Evolutionary conservation across 1,140 invertebrate genomes (phyloP).

Genomic region (Brachionus rotundiformis): DNA sequence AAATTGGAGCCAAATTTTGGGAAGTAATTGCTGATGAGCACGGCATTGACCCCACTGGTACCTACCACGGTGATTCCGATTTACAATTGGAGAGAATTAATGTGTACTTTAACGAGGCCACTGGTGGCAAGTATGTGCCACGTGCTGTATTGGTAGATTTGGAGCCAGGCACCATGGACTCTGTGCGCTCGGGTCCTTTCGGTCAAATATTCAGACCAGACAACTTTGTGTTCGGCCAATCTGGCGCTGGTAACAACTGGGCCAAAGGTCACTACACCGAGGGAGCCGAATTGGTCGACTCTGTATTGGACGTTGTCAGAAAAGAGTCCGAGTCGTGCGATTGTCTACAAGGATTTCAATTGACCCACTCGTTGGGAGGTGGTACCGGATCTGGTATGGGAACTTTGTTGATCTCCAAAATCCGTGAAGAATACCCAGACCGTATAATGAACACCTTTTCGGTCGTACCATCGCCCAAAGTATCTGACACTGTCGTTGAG

Average conservation of each 20-base stretch:
- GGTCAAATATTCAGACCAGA: too few relatives aligned
- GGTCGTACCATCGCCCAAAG: slow-evolving; percentile 68
- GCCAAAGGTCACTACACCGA: slow-evolving; percentile 90
- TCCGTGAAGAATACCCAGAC: slow-evolving; percentile 66
- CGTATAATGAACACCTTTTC: slow-evolving; percentile 78
- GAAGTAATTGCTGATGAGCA: slow-evolving; percentile 88
- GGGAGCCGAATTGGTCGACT: slow-evolving; percentile 66
- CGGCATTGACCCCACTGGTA: slow-evolving; percentile 82
- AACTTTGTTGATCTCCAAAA: slow-evolving; percentile 67
- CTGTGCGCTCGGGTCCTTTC: too few relatives aligned
- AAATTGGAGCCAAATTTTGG: slow-evolving; percentile 74
- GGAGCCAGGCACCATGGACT: slow-evolving; percentile 92
- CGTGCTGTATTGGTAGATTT: slow-evolving; percentile 85
- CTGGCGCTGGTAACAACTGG: too few relatives aligned
- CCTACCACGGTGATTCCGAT: slow-evolving; percentile 81
- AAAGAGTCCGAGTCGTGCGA: slow-evolving; percentile 70
- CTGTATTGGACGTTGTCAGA: slow-evolving; percentile 59
- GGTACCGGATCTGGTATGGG: slow-evolving; percentile 82
- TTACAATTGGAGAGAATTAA: slow-evolving; percentile 84
- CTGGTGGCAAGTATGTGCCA: slow-evolving; percentile 84
- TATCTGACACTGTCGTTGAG: slow-evolving; percentile 83
- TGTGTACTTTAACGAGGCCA: slow-evolving; percentile 87
- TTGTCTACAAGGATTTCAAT: slow-evolving; percentile 74
- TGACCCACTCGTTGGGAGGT: slow-evolving; percentile 77
- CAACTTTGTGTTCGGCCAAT: too few relatives aligned